Percentiles rank a stretch among this genome's conserved stretches.
Conservation (phyloP, 2,888 invertebrate species). For the Lasioglossum vierecki region DNA sequence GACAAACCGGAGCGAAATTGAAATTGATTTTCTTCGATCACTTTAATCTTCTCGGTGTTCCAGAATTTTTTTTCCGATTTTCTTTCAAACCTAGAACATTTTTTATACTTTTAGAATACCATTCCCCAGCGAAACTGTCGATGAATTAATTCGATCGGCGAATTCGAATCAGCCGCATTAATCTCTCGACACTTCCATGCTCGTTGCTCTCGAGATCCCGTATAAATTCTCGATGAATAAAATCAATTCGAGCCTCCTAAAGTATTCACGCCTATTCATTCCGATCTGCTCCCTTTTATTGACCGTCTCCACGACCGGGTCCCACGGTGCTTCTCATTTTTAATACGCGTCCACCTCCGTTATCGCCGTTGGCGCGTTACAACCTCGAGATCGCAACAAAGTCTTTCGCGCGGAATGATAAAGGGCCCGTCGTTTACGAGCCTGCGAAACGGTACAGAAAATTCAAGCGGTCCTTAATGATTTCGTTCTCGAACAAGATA, state of each 20-base stretch:
- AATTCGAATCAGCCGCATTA: conserved; percentile 10
- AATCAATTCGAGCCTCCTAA: background rate
- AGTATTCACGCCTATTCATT: background rate
- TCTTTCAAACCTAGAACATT: too few relatives aligned
- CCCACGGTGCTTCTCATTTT: background rate
- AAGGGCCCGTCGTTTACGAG: conserved; percentile 21
- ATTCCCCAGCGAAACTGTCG: background rate
- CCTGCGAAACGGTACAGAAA: background rate
- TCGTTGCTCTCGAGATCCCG: background rate
- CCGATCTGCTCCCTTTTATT: background rate
- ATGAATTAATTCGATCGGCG: background rate
- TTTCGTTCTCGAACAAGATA: conserved; percentile 22
- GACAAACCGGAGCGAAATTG: too few relatives aligned
- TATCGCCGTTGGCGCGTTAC: background rate
- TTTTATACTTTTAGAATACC: background rate
- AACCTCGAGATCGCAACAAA: background rate
- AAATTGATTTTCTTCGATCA: too few relatives aligned
- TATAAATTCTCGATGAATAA: background rate
- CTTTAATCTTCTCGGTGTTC: too few relatives aligned
- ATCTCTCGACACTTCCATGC: background rate
- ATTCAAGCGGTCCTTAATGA: background rate
- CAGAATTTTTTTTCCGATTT: too few relatives aligned
- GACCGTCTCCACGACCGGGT: background rate
- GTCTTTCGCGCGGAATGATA: background rate
- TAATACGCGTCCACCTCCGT: background rate